These are phyloP conservation scores for Cylloceria caligata DNA, from an alignment of 2,888 invertebrate genomes.

Conservation along the genomic window DNA sequence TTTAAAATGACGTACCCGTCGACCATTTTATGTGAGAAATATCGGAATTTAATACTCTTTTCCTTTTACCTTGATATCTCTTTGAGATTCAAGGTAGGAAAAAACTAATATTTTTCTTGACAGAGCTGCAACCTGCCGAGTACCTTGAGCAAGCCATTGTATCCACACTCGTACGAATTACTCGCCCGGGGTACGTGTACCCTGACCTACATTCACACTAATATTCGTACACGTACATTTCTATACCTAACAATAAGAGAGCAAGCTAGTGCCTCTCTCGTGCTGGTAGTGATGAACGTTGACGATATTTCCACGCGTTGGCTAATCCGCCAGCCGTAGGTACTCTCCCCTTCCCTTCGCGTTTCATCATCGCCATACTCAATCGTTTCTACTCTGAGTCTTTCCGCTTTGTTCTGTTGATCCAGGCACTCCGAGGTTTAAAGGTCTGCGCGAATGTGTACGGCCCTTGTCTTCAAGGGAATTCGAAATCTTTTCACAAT, in stretches of 20 bases:
- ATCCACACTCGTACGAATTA: slow-evolving; percentile 61
- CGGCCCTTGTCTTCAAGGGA: no score
- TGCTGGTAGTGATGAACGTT: slow-evolving; percentile 27
- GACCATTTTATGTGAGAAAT: no score
- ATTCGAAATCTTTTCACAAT: no score
- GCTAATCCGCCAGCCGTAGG: slow-evolving; percentile 12
- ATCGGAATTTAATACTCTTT: no score
- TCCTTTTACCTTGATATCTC: no score
- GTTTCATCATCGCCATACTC: slow-evolving; percentile 12
- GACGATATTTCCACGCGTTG: slow-evolving; percentile 49
- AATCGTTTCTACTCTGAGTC: not conserved
- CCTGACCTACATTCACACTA: slow-evolving; percentile 80
- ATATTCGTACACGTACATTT: slow-evolving; percentile 68
- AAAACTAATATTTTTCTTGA: no score
- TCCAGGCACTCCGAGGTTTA: not conserved
- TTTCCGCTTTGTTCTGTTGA: slow-evolving; percentile 13
- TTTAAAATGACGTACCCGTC: no score
- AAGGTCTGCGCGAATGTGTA: no score
- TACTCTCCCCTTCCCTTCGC: not conserved
- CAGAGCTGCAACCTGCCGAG: no score
- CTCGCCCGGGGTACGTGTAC: slow-evolving; percentile 72
- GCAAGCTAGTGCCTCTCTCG: slow-evolving; percentile 35
- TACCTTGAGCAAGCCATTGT: not conserved
- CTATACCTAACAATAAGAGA: slow-evolving; percentile 63
- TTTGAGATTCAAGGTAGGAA: no score